Evolutionary conservation across 1,140 invertebrate genomes (phyloP).

Genomic region (Calliopsis andreniformis): DNA sequence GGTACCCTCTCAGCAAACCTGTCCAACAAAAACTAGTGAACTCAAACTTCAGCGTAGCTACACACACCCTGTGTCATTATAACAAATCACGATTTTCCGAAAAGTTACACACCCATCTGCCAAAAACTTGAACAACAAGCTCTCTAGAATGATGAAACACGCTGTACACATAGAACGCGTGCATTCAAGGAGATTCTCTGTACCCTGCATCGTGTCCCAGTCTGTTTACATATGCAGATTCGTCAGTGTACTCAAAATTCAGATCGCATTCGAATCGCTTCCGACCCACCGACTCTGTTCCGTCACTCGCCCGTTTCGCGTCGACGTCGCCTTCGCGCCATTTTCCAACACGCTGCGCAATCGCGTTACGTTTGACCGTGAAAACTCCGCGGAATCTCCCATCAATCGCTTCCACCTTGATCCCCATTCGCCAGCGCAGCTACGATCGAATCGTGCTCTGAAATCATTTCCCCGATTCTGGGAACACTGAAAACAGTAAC

Average conservation of each 20-base stretch:
- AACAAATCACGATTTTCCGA: too few relatives aligned
- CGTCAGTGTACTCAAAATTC: slow-evolving; percentile 58
- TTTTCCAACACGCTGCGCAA: slow-evolving; percentile 9
- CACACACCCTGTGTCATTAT: too few relatives aligned
- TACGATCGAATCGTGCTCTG: too few relatives aligned
- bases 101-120: too few relatives aligned
- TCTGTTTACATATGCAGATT: slow-evolving; percentile 63
- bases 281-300: slow-evolving; percentile 25
- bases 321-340: background rate
- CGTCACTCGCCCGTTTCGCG: slow-evolving; percentile 43
- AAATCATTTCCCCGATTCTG: too few relatives aligned
- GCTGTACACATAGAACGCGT: slow-evolving; percentile 5
- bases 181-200: background rate
- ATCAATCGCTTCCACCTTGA: background rate
- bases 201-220: background rate
- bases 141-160: background rate
- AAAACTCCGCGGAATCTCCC: background rate
- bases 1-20: too few relatives aligned
- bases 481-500: too few relatives aligned
- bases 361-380: background rate
- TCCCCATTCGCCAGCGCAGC: too few relatives aligned
- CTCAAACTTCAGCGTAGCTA: too few relatives aligned
- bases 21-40: too few relatives aligned
- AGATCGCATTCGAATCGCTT: slow-evolving; percentile 63
- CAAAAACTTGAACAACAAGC: too few relatives aligned